Evolutionary conservation across 2,888 invertebrate species (phyloP).

Genomic region (Tipula lateralis): DNA sequence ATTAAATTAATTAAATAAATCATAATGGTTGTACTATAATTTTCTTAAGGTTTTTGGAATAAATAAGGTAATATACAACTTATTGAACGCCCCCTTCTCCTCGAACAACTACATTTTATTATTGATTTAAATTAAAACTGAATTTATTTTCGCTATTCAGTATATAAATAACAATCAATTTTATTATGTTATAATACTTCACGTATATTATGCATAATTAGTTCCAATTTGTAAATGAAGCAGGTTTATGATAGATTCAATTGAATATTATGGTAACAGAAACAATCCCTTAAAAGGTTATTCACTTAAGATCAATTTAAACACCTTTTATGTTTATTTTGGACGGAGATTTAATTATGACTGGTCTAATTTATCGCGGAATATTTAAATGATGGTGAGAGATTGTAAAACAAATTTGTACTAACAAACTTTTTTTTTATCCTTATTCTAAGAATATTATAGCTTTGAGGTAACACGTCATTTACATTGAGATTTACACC

Average conservation of each 20-base stretch:
- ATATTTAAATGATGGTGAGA: too few species aligned
- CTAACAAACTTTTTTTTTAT: too few species aligned
- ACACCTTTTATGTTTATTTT: too few species aligned
- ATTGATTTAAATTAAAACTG: background rate
- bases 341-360: too few species aligned
- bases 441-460: too few species aligned
- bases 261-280: background rate
- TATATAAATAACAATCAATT: background rate
- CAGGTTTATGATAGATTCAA: background rate
- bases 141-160: background rate
- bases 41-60: background rate
- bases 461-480: too few species aligned
- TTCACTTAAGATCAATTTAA: background rate
- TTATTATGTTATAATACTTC: background rate
- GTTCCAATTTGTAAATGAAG: background rate
- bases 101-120: background rate
- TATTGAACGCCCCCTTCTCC: background rate
- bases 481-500: too few species aligned
- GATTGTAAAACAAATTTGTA: too few species aligned
- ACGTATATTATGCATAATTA: background rate
- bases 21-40: background rate
- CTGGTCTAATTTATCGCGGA: too few species aligned
- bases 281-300: background rate
- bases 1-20: background rate
- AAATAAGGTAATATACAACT: background rate